Base-by-base conservation (phyloP, 1,140 invertebrate species). In the Reticulitermes speratus region DNA sequence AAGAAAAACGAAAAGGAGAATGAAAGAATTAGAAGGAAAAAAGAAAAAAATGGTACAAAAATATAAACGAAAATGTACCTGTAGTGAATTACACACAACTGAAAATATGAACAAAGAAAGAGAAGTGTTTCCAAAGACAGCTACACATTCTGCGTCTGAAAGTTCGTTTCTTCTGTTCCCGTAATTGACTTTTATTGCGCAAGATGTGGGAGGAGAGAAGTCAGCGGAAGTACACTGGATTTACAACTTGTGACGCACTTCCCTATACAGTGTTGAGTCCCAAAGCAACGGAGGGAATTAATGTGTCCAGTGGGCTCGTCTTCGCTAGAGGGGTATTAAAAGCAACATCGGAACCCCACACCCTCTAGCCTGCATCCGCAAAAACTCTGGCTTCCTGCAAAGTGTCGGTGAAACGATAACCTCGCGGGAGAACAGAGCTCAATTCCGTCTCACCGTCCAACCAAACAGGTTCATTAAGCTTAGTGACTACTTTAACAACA, bases 191-290 rank as follows among this genome's bases (percentile, higher is more conserved):
- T 75, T 75, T 75, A 75, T 75, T 75, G 65, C n/a, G 65, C 65
- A 75, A 30, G 65, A 75, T 30, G 65, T 30, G 65, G 65, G 65
- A n/a, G 65, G 65, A 75, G n/a, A 75, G 25, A 75, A 75, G 65
- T 30, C 65, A 25, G 25, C 65, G 65, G 65, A 75, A 75, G 65
- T 75, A 30, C 65, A 75, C 25, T 75, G 65, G n/a, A 75, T 75
- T 75, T 75, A 75, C 65, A 75, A 75, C 65, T 75, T 75, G 65
- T 75, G 65, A 75, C 65, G 65, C n/a, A 75, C n/a, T 75, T 75
- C 65, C 65, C 25, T 25, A 30, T 25, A 75, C 65, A 75, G 65
- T 30, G 65, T 75, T 14, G 65, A 30, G 65, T 75, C 65, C 65
- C 65, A 30, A 16, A 14, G 65, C 65, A 75, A 75, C 65, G n/a